Conservation (phyloP, 2,113 vertebrate genomes). For the Hypocryptadius cinnamomeus region DNA sequence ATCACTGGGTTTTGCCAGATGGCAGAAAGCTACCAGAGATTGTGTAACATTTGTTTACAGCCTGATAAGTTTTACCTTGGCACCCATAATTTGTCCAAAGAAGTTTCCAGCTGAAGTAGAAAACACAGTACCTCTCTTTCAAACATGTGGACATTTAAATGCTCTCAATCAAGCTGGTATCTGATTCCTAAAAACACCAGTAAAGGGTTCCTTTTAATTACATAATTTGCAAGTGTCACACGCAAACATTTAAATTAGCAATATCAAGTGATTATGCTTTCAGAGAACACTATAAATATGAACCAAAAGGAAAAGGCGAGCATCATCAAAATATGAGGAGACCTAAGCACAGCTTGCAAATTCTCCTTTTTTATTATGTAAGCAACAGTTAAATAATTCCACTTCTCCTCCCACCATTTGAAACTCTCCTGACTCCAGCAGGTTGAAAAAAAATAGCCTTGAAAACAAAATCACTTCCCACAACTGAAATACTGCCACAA, state of each 20-base stretch:
- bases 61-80: not conserved
- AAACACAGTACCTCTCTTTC: not conserved
- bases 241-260: not conserved
- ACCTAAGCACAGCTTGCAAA: not conserved
- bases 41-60: not conserved
- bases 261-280: not conserved
- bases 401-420: not conserved
- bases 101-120: not conserved
- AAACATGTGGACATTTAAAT: not conserved
- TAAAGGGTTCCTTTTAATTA: not conserved
- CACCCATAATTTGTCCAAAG: not conserved
- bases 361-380: not conserved
- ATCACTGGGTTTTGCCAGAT: not conserved
- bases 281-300: not conserved
- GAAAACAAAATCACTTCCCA: not conserved
- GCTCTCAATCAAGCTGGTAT: not conserved
- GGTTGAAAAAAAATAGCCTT: not conserved
- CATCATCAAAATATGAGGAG: not conserved
- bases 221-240: not conserved
- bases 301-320: not conserved
- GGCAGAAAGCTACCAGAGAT: not conserved
- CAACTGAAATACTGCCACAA: not conserved
- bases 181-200: not conserved
- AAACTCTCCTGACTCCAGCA: not conserved
- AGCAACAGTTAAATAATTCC: not conserved